Evolutionary conservation across 2,888 invertebrate species (phyloP).

Genomic region (Perithous albicinctus): DNA sequence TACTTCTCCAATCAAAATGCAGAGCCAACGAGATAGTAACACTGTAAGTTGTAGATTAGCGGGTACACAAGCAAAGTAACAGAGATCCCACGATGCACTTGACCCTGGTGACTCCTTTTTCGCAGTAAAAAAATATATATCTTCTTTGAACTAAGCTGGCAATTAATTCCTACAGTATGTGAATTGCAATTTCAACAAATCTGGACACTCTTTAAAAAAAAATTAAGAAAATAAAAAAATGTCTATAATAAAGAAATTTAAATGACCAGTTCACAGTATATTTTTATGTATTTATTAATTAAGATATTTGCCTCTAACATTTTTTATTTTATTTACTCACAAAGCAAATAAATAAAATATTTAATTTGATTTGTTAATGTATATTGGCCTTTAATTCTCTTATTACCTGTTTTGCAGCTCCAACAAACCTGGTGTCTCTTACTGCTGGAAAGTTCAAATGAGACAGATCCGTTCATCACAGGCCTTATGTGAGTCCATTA

Average conservation of each 20-base stretch:
- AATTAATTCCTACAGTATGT: not conserved
- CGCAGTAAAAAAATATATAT: not conserved
- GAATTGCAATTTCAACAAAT: conserved; percentile 70
- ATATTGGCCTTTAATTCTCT: too few species aligned
- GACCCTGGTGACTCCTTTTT: not conserved
- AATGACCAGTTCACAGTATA: too few species aligned
- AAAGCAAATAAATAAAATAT: too few species aligned
- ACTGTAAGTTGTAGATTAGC: conserved; percentile 76
- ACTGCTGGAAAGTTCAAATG: conserved; percentile 77
- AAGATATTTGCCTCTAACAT: too few species aligned
- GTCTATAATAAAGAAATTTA: too few species aligned
- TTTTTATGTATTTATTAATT: too few species aligned
- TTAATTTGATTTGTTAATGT: too few species aligned
- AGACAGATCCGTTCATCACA: conserved; percentile 79
- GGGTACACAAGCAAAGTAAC: not conserved
- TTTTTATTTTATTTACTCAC: too few species aligned
- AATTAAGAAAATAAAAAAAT: too few species aligned
- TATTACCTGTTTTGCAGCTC: conserved; percentile 62
- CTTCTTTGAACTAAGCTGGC: not conserved
- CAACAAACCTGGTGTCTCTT: conserved; percentile 70
- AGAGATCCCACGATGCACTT: not conserved
- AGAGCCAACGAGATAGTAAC: conserved; percentile 68
- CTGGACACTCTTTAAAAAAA: conserved; percentile 69
- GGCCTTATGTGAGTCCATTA: conserved; percentile 79
- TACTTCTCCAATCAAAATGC: conserved; percentile 77